Evolutionary conservation across 37 sponge, comb jelly and placozoan species (phyloP), one percentile per base, ranked within the genome.

Genomic region (Spongilla lacustris): DNA sequence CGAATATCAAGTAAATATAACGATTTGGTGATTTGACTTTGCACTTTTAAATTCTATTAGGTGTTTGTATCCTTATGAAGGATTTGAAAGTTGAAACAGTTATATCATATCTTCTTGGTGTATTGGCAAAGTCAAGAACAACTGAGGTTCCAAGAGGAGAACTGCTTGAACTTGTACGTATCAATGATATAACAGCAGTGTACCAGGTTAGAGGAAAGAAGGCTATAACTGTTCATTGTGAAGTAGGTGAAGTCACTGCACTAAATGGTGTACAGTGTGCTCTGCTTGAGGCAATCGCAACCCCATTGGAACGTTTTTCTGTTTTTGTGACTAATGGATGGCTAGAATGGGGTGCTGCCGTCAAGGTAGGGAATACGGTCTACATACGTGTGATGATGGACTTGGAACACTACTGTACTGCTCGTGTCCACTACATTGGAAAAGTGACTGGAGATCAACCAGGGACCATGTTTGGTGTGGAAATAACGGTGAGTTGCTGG

Each of bases 401-500:
- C 14, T 13, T 11, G 1, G 6, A 22, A 17, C 31, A 2, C 28
- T 34, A 33, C 24, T 36, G 37, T 69, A 24, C 33, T 29, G 84
- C 77, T n/a, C 26, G 12, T 13, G 71, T 88, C 19, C 68, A 46
- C 6, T 89, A 78, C 33, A 35, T 66, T 46, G 89, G 89, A 41
- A 21, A 22, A 19, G 28, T 89, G 26, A 31, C 25, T 58, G 34
- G 24, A 17, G 50, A 29, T n/a, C 26, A 58, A 0, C 78, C 71
- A 46, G 89, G 84, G 2, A 71, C 6, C 4, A 68, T 36, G 30
- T 83, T 89, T 89, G 89, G 89, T 69, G 84, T 89, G 50, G 89
- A 89, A 49, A 78, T 89, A 24, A 31, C 28, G 37, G 89, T 89
- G 38, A 83, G 89, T 27, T 19, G 69, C 9, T 37, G 29, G 8